Evolutionary conservation across 2,888 invertebrate species (phyloP).

Genomic region (Anoncus sp.): DNA sequence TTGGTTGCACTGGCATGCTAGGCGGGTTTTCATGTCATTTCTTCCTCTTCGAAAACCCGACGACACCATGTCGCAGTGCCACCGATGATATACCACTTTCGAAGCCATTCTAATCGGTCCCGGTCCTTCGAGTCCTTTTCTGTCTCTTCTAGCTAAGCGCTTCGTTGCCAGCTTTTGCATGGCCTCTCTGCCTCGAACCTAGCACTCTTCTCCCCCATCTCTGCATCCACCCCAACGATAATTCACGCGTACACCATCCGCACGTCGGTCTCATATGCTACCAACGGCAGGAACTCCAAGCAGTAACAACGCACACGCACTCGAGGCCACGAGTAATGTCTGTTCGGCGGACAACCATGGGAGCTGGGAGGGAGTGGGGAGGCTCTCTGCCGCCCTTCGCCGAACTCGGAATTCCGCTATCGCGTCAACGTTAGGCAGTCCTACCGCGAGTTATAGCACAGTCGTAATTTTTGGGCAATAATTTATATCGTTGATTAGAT

Average conservation of each 20-base stretch:
- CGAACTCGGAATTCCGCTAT: conserved; percentile 27
- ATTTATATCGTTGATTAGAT: conserved; percentile 25
- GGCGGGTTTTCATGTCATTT: conserved; percentile 3
- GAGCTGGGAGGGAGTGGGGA: conserved; percentile 13
- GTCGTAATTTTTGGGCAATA: conserved; percentile 42
- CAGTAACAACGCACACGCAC: conserved; percentile 48
- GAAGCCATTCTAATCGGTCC: conserved; percentile 55
- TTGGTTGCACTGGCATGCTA: background rate
- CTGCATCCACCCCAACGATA: conserved; percentile 64
- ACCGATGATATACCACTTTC: conserved; percentile 54
- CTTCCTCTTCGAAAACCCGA: conserved; percentile 7
- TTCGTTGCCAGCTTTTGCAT: conserved; percentile 35
- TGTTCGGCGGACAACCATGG: conserved; percentile 52
- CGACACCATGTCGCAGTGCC: conserved; percentile 29
- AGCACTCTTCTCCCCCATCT: conserved; percentile 41
- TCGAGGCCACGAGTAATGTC: conserved; percentile 57
- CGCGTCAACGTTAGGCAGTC: conserved; percentile 40
- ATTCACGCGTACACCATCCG: conserved; percentile 68
- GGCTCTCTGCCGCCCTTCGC: conserved; percentile 13
- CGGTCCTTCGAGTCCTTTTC: conserved; percentile 50
- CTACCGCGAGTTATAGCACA: conserved; percentile 43
- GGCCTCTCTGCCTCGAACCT: conserved; percentile 30
- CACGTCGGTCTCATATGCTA: conserved; percentile 64
- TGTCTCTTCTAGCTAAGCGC: conserved; percentile 18
- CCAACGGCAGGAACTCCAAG: conserved; percentile 48